Base-by-base conservation (phyloP, 2,113 vertebrate species). In the Gobio gobio region DNA sequence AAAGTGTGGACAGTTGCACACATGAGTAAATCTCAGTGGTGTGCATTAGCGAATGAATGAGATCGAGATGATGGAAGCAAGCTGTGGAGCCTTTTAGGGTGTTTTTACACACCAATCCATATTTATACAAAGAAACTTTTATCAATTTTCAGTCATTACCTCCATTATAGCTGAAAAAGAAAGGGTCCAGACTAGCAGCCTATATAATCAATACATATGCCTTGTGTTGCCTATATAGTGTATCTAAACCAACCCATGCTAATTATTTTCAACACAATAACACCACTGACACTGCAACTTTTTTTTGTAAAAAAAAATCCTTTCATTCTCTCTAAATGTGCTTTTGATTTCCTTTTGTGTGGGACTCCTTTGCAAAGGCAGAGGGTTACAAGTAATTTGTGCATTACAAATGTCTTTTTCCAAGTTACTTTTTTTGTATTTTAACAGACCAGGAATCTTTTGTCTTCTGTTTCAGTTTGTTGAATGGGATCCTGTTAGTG, bases 91-190 rank as follows among this genome's bases (percentile, higher is more conserved):
- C 26, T 68, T 40, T 29, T 33, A 45, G 1, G 9, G 58, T 24
- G 51, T 76, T 51, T 80, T 47, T 47, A 68, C 79, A 51, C 61
- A 9, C 45, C 45, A 82, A 54, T 83, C 66, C 10, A 70, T 82
- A 72, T 82, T 40, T 72, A 56, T 72, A 54, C 29, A 43, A 82
- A 82, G 29, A 5, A 82, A n/a, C 49, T 33, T 82, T 82, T 82
- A 66, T 14, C 22, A 22, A 12, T 68, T 29, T 14, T 82, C 29
- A 56, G 33, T 36, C 26, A 43, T 82, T 72, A 36, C 40, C 43
- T 66, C 5, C 33, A 22, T 26, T 81, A 80, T 80, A 63, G 24
- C 45, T 33, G 45, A 81, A 26, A 49, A 51, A 14, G 22, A 66
- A 33, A 51, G 51, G 10, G 13, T 68, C 43, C 45, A 81, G 24